phyloP scores from a whole-genome alignment of 2,888 invertebrate genomes.

The Amphipyra tragopoginis region DNA sequence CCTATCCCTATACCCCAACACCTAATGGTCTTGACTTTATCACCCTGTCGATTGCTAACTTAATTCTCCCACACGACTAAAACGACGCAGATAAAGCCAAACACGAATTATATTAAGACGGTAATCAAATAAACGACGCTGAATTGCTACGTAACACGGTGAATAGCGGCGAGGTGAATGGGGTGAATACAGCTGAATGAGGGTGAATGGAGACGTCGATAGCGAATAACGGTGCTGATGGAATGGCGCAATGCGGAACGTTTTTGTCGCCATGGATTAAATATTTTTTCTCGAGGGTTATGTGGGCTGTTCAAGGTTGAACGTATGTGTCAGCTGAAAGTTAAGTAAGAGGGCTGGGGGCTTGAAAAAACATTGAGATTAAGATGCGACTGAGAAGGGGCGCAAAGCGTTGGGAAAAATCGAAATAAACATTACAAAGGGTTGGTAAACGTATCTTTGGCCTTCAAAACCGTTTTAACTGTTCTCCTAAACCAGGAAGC shows the following conservation, averaged over 20 bases:
- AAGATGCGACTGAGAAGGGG: neutral
- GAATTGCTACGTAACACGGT: conserved; percentile 44
- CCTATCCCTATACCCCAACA: conserved; percentile 6
- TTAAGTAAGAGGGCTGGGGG: neutral
- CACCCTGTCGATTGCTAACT: conserved; percentile 28
- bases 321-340: conserved; percentile 20
- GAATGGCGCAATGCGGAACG: conserved; percentile 56
- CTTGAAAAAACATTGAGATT: conserved; percentile 3
- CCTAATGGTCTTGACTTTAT: conserved; percentile 26
- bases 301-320: conserved; percentile 25
- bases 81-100: conserved; percentile 40
- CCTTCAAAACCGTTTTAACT: too few species aligned
- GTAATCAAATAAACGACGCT: conserved; percentile 53
- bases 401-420: too few species aligned
- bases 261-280: conserved; percentile 39
- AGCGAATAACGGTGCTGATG: conserved; percentile 38
- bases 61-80: conserved; percentile 27
- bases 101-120: conserved; percentile 51
- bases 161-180: conserved; percentile 41
- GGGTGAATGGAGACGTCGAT: conserved; percentile 42
- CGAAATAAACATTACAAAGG: too few species aligned
- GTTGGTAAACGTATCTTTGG: too few species aligned
- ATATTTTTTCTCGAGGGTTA: conserved; percentile 29
- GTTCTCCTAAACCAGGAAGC: too few species aligned
- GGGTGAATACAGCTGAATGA: conserved; percentile 38